Conservation (phyloP, 2,113 vertebrate genomes). For the Tragelaphus scriptus region DNA sequence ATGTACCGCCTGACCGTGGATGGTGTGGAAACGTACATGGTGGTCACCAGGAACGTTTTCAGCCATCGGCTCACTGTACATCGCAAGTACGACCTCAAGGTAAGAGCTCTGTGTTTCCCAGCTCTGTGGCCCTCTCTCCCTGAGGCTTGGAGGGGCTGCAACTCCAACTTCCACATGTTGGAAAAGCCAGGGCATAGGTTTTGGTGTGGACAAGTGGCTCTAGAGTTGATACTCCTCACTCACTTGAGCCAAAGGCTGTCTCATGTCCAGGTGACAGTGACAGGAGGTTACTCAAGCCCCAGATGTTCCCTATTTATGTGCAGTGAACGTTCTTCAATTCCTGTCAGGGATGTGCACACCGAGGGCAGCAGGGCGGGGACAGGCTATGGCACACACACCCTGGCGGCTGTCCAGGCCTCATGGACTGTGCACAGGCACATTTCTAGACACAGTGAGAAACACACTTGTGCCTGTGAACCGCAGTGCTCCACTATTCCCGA, state of each 20-base stretch:
- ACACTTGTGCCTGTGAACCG: not conserved
- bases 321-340: not conserved
- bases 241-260: not conserved
- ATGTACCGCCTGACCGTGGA: constrained; percentile 98
- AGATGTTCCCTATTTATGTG: not conserved
- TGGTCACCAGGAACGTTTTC: constrained; percentile 96
- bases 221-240: not conserved
- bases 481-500: not conserved
- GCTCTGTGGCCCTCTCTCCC: not conserved
- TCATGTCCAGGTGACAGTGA: not conserved
- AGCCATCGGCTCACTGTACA: constrained; percentile 95
- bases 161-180: fast-evolving
- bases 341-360: not conserved
- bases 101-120: constrained; percentile 47
- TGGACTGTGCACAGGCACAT: not conserved
- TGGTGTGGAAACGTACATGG: constrained; percentile 97
- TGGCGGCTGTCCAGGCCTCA: not conserved
- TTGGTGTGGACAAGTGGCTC: not conserved
- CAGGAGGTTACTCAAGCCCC: not conserved
- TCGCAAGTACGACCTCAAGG: constrained; percentile 98
- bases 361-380: not conserved
- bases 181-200: not conserved
- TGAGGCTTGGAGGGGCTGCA: not conserved
- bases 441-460: not conserved
- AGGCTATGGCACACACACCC: not conserved